Base-by-base conservation (phyloP, 2,888 invertebrate genomes). In the Erpobdella octoculata region DNA sequence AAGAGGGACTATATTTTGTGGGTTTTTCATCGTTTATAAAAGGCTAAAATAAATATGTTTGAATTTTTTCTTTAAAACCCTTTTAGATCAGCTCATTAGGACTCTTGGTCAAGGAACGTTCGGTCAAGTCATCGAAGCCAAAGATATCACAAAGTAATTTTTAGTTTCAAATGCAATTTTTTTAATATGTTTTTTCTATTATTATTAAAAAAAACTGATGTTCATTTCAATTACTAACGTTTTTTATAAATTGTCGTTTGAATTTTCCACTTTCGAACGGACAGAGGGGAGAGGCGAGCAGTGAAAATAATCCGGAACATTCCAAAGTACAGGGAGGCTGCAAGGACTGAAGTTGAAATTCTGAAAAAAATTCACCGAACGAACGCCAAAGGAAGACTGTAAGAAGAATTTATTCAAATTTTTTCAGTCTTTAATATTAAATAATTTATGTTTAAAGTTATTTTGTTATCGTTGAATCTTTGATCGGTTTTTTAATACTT, bases 21-120 rank as follows among this genome's bases (percentile, higher is more conserved):
- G n/a, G n/a, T n/a, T n/a, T n/a, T n/a, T n/a, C n/a, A n/a, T n/a
- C n/a, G n/a, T n/a, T n/a, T n/a, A n/a, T n/a, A n/a, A n/a, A n/a
- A n/a, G n/a, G n/a, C 15, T 41, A 15, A 15, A 12, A 12, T 59
- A 59, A 59, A 59, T 21, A 21, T 25, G 12, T 59, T 59, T 12
- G 15, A 21, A 59, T 12, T 41, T 41, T 15, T 41, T 41, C 46
- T 41, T 41, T 41, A 41, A 41, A 41, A 41, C 78, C 76, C 73
- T 80, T 80, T 75, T 92, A 97, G 97, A 96, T 90, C 93, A 94
- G 89, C 91, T 98, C 86, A 88, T 93, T 87, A 89, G 91, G 86
- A 98, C 97, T 81, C 90, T 98, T 83, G 98, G 98, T 81, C 97
- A 98, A 87, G 98, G 98, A 84, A 98, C 98, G 80, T 98, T 98